A percentile compares a stretch with the other conserved stretches of the same genome.
phyloP scores from a whole-genome alignment of 1,140 invertebrate genomes.

The Pseudobourletiella spinata region DNA sequence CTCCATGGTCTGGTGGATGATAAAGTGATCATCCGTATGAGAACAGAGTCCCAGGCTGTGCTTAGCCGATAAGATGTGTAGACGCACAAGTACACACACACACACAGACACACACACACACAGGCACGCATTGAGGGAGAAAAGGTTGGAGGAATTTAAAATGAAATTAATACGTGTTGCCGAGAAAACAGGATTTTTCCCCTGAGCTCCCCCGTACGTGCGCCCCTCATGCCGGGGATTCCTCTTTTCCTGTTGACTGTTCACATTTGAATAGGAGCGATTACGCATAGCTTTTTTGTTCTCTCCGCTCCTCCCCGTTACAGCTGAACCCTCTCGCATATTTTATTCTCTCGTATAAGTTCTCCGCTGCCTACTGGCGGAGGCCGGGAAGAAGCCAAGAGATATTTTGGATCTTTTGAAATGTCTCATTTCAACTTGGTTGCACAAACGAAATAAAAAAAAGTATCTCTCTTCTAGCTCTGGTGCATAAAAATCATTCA shows the following conservation, averaged over 20 bases:
- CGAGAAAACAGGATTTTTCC: too few species aligned
- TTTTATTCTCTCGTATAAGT: neutral
- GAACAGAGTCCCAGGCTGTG: too few species aligned
- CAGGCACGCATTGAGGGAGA: neutral
- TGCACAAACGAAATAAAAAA: slow-evolving; percentile 11
- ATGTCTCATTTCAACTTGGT: slow-evolving; percentile 10
- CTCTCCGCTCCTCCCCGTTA: neutral
- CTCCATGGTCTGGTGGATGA: too few species aligned
- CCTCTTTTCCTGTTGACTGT: slow-evolving; percentile 3
- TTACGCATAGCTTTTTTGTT: slow-evolving; percentile 2
- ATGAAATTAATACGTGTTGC: slow-evolving; percentile 3
- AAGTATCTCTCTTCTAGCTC: neutral
- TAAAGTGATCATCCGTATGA: too few species aligned
- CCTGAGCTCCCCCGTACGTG: too few species aligned
- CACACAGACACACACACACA: too few species aligned
- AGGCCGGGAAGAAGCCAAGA: neutral
- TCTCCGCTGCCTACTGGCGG: neutral
- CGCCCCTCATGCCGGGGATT: too few species aligned
- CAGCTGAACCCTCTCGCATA: slow-evolving; percentile 6
- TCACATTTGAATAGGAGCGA: slow-evolving; percentile 9
- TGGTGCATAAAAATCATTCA: slow-evolving; percentile 3
- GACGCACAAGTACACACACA: too few species aligned
- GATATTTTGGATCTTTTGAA: slow-evolving; percentile 6
- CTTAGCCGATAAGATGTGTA: too few species aligned
- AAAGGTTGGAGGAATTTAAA: neutral